Conservation (phyloP, 2,113 vertebrate species). For the Ammodytes marinus region DNA sequence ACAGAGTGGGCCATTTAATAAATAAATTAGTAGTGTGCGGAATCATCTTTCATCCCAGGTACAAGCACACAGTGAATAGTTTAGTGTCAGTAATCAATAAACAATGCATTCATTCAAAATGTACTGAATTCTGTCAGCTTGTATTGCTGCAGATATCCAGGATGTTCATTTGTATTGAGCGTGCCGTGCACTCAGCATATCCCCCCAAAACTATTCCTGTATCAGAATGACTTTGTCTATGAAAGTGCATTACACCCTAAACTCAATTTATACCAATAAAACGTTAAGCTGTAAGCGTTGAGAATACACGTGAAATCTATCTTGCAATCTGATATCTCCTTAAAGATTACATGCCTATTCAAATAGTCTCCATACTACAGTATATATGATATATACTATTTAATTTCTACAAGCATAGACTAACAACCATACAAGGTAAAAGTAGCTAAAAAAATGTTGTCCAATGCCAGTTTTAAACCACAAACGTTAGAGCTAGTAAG, state of each 20-base stretch:
- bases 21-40: constrained; percentile 46
- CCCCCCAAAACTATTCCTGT: constrained; percentile 1
- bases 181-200: not conserved
- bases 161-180: constrained; percentile 19
- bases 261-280: constrained; percentile 42
- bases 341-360: constrained; percentile 15
- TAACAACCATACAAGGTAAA: constrained; percentile 1
- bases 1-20: constrained; percentile 41
- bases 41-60: constrained; percentile 54
- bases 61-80: constrained; percentile 50
- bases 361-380: no score
- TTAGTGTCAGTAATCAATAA: constrained; percentile 58
- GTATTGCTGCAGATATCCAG: constrained; percentile 38
- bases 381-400: no score
- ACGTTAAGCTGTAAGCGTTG: constrained; percentile 36
- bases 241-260: not conserved
- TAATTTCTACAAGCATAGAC: not conserved
- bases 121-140: constrained; percentile 33
- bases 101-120: constrained; percentile 57
- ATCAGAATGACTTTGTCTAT: not conserved
- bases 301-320: constrained; percentile 11
- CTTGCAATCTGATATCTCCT: constrained; percentile 34
- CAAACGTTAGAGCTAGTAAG: constrained; percentile 8
- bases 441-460: constrained; percentile 22
- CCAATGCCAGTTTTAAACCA: constrained; percentile 23